Evolutionary conservation across 2,113 vertebrate species (phyloP).

Genomic region (Anolis sagrei): DNA sequence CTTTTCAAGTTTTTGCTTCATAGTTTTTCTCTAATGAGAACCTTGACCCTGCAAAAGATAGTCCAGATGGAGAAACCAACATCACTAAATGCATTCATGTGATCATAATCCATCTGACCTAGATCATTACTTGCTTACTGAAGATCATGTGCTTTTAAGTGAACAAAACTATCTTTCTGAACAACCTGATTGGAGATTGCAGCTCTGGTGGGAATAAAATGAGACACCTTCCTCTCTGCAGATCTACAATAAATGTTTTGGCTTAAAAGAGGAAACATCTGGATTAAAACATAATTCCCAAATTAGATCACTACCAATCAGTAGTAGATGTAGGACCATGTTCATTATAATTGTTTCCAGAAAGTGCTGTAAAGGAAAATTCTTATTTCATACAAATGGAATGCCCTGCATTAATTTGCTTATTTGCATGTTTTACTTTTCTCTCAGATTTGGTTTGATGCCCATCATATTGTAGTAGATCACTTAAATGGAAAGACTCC

Average conservation of each 20-base stretch:
- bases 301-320: constrained; percentile 65
- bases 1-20: background rate
- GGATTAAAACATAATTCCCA: constrained; percentile 62
- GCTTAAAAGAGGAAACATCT: constrained; percentile 61
- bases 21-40: background rate
- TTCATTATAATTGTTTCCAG: constrained; percentile 51
- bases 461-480: background rate
- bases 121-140: background rate
- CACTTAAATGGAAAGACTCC: background rate
- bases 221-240: constrained; percentile 36
- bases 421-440: constrained; percentile 44
- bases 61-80: background rate
- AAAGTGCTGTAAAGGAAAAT: constrained; percentile 38
- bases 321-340: constrained; percentile 48
- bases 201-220: constrained; percentile 25
- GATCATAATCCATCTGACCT: background rate
- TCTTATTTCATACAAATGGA: constrained; percentile 54
- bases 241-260: constrained; percentile 1
- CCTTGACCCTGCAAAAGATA: background rate
- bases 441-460: background rate
- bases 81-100: background rate
- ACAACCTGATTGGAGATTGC: background rate
- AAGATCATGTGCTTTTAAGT: background rate
- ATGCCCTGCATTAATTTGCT: constrained; percentile 44
- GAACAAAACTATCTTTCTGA: background rate